phyloP scores from a whole-genome alignment of 1,140 invertebrate genomes.

The Drosophila watanabei region DNA sequence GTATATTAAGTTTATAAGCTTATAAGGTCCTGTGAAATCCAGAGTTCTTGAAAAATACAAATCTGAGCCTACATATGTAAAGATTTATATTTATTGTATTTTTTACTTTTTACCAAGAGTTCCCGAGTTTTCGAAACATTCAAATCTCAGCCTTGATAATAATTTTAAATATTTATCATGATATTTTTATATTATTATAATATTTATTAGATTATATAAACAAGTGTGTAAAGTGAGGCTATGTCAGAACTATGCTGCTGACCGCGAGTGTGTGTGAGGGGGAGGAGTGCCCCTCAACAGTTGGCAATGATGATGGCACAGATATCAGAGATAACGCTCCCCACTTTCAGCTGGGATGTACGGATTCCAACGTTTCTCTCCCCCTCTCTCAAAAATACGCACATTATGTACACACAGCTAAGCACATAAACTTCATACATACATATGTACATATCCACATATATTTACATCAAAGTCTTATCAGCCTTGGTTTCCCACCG shows the following conservation, averaged over 20 bases:
- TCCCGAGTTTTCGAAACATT: too few relatives aligned
- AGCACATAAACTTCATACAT: conserved; percentile 11
- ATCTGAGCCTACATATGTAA: too few relatives aligned
- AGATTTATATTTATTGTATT: too few relatives aligned
- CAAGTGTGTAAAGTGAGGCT: too few relatives aligned
- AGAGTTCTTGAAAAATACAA: too few relatives aligned
- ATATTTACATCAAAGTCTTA: conserved; percentile 36
- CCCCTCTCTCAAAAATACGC: conserved; percentile 1
- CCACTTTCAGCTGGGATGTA: conserved; percentile 12
- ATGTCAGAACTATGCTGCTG: neutral
- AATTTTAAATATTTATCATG: too few relatives aligned
- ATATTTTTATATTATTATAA: too few relatives aligned
- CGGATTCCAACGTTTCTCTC: neutral
- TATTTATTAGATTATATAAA: too few relatives aligned
- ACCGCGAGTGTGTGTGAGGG: conserved; percentile 33
- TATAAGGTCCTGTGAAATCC: too few relatives aligned
- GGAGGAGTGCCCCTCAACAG: conserved; percentile 13
- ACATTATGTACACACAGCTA: conserved; percentile 45
- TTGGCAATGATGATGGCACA: conserved; percentile 57
- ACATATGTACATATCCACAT: conserved; percentile 1
- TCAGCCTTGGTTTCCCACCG: conserved; percentile 31
- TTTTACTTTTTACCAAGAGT: too few relatives aligned
- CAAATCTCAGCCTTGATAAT: too few relatives aligned
- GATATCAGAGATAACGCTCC: conserved; percentile 51
- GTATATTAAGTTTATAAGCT: too few relatives aligned